Evolutionary conservation across 2,888 invertebrate species (phyloP).

Genomic region (Neoaliturus tenellus): DNA sequence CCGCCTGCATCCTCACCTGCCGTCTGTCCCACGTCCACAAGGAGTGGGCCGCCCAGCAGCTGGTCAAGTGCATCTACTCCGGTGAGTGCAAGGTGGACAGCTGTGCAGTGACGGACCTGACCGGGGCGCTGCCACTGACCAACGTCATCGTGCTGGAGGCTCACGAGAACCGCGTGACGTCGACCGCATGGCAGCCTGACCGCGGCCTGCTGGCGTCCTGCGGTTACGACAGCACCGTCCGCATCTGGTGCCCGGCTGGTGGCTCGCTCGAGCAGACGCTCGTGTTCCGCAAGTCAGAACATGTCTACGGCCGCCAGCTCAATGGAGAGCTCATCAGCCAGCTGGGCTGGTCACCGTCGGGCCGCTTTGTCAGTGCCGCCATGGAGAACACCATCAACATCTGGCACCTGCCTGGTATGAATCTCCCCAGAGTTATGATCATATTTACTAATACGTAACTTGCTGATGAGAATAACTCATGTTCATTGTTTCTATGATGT

Average conservation of each 20-base stretch:
- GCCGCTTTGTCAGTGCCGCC: constrained; percentile 76
- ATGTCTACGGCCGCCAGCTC: constrained; percentile 74
- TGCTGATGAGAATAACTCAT: too few species aligned
- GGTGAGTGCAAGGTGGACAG: constrained; percentile 68
- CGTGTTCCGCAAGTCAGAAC: constrained; percentile 74
- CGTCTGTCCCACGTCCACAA: constrained; percentile 74
- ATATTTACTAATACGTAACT: too few species aligned
- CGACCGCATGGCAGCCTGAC: constrained; percentile 73
- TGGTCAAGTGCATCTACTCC: constrained; percentile 71
- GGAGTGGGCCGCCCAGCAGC: constrained; percentile 79
- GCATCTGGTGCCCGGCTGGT: constrained; percentile 75
- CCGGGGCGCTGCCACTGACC: constrained; percentile 72
- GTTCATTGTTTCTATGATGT: too few species aligned
- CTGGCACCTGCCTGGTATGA: constrained; percentile 74
- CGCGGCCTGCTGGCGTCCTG: constrained; percentile 75
- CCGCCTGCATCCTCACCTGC: constrained; percentile 77
- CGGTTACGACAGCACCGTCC: constrained; percentile 78
- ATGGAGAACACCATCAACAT: constrained; percentile 77
- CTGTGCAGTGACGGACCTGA: constrained; percentile 75
- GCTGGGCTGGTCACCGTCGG: constrained; percentile 75
- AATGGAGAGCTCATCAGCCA: constrained; percentile 74
- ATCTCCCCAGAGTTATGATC: too few species aligned
- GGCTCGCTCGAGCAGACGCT: constrained; percentile 75
- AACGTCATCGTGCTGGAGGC: constrained; percentile 73
- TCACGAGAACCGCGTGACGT: constrained; percentile 75